Base-by-base conservation (phyloP, 2,797 vertebrate genomes). In the Xyrichtys novacula region DNA sequence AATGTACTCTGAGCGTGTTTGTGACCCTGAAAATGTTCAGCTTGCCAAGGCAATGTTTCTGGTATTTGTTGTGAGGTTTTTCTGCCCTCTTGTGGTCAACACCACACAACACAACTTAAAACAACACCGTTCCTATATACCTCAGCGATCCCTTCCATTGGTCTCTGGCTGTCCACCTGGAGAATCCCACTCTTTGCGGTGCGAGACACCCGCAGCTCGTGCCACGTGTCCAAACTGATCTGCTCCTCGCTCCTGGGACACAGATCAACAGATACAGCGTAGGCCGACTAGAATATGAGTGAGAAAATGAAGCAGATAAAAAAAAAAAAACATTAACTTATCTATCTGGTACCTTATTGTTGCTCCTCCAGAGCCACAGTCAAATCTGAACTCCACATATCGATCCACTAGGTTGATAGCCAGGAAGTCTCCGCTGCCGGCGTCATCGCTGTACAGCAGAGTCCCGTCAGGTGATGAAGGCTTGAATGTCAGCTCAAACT, bases 151-250 rank as follows among this genome's bases (percentile, higher is more conserved):
- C 95, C 96, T 80, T 97, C 96, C 34, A 94, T 89, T 0, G 94
- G 90, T 19, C 80, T 94, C 87, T 99, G 97, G 52, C 91, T 94
- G 83, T 99, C 97, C 87, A 99, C 96, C 76, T 97, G 97, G 0
- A 99, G 89, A 85, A 98, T 97, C 0, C 97, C 97, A 5, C 95
- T 98, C 89, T 96, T 98, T 0, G 96, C 97, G 0, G 97, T 99
- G 15, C 97, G 97, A 38, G 96, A 98, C 26, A 98, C 95, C 42
- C 87, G 94, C 31, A 98, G 22, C 23, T 98, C 96, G 0, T 99
- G 97, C 98, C 98, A 99, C 0, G 92, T 83, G 44, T 95, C 91
- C 66, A 97, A 84, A 47, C 72, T 88, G 54, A 99, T 75, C 49
- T 95, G 86, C 54, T 97, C 95, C 68, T 95, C 93, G 71, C 96